Evolutionary conservation across 2,797 vertebrate species (phyloP).

Genomic region (Harpagifer antarcticus): DNA sequence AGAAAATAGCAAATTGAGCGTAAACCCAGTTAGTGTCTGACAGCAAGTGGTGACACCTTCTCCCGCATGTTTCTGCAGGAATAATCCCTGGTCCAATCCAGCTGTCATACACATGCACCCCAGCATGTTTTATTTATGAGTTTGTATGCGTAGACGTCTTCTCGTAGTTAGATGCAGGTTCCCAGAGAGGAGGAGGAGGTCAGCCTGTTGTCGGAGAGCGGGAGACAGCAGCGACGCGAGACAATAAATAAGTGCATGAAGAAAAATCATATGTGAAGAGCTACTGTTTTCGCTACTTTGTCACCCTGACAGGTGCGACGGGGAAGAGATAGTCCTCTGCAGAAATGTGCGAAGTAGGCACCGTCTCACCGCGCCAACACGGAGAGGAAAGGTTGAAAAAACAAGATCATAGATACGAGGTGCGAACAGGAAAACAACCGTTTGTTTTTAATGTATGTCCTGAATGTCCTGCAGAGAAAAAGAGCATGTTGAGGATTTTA

Average conservation of each 20-base stretch:
- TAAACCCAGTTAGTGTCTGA: conserved; percentile 55
- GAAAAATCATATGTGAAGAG: conserved; percentile 4
- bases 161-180: background rate
- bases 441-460: background rate
- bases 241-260: conserved; percentile 38
- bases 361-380: conserved; percentile 28
- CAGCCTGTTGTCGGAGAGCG: background rate
- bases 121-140: conserved; percentile 78
- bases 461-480: conserved; percentile 11
- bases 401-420: conserved; percentile 4
- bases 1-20: background rate
- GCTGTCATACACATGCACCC: conserved; percentile 58
- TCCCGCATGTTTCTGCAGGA: conserved; percentile 58
- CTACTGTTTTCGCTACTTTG: conserved; percentile 41
- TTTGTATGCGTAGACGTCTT: conserved; percentile 69
- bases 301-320: conserved; percentile 57
- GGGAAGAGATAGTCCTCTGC: conserved; percentile 35
- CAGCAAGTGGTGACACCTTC: conserved; percentile 50
- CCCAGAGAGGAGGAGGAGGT: conserved; percentile 29
- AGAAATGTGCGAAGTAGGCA: conserved; percentile 54
- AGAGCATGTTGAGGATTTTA: background rate
- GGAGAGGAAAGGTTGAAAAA: background rate
- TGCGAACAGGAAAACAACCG: conserved; percentile 1
- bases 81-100: conserved; percentile 72
- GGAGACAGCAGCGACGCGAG: background rate